phyloP scores from a whole-genome alignment of 2,888 invertebrate genomes.

The Apamea monoglypha region DNA sequence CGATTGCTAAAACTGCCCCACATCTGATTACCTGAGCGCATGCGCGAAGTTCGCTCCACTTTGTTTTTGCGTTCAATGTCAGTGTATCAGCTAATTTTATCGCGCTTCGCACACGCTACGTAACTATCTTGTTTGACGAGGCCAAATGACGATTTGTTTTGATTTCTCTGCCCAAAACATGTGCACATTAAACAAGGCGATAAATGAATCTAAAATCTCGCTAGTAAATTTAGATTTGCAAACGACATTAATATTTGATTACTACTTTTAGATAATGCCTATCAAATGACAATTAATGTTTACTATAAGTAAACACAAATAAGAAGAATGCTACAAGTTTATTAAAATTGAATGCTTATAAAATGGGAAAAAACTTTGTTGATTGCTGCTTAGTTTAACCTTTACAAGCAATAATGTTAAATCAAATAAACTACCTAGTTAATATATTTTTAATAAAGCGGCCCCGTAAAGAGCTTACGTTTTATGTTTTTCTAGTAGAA shows the following conservation, averaged over 20 bases:
- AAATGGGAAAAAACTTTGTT: conserved; percentile 10
- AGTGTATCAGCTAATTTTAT: conserved; percentile 90
- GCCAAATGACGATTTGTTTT: conserved; percentile 88
- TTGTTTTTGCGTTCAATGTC: conserved; percentile 90
- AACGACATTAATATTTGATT: conserved; percentile 11
- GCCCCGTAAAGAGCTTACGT: not conserved
- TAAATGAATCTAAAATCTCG: conserved; percentile 34
- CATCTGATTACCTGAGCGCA: conserved; percentile 82
- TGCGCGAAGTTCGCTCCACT: conserved; percentile 86
- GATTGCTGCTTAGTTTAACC: conserved; percentile 5
- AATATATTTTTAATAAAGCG: conserved; percentile 15
- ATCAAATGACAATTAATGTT: conserved; percentile 1
- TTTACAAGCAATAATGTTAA: conserved; percentile 12
- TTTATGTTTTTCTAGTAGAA: conserved; percentile 10
- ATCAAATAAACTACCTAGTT: conserved; percentile 18
- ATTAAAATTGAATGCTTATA: conserved; percentile 3
- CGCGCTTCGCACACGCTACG: conserved; percentile 85
- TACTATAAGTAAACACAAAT: conserved; percentile 15
- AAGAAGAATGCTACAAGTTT: not conserved
- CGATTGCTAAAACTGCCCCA: conserved; percentile 80
- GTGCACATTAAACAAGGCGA: conserved; percentile 66
- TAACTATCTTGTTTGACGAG: conserved; percentile 86
- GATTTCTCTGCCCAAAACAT: conserved; percentile 82
- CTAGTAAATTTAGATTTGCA: conserved; percentile 24
- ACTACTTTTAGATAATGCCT: conserved; percentile 15